A percentile compares a stretch with the other conserved stretches of the same genome.
Evolutionary conservation across 2,113 vertebrate genomes (phyloP).

Genomic region (Asarcornis scutulata): DNA sequence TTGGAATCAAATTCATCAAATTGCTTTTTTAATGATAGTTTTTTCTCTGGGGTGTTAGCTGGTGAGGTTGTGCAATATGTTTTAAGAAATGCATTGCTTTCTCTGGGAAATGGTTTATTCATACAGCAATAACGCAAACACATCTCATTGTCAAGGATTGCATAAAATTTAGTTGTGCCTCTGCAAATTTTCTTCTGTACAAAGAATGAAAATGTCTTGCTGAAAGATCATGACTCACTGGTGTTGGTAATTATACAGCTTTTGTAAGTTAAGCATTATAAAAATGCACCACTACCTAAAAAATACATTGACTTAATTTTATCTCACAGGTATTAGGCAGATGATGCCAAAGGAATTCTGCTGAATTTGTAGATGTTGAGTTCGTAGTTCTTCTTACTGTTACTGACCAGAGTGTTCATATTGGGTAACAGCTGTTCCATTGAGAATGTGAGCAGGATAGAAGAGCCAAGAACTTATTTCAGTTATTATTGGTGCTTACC

Average conservation of each 20-base stretch:
- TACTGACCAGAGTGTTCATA: not conserved
- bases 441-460: not conserved
- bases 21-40: slow-evolving; percentile 58
- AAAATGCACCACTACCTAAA: slow-evolving; percentile 20
- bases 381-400: not conserved
- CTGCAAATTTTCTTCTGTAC: slow-evolving; percentile 45
- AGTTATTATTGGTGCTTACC: not conserved
- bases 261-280: slow-evolving; percentile 44
- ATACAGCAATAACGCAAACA: slow-evolving; percentile 52
- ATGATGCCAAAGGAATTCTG: not conserved
- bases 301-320: slow-evolving; percentile 26
- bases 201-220: slow-evolving; percentile 29
- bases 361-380: slow-evolving; percentile 20
- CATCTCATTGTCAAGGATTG: slow-evolving; percentile 35
- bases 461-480: not conserved
- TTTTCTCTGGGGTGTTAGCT: slow-evolving; percentile 11
- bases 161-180: slow-evolving; percentile 44
- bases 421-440: not conserved
- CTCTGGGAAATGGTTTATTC: slow-evolving; percentile 57
- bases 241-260: slow-evolving; percentile 29
- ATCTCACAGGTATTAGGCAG: not conserved
- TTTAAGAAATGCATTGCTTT: slow-evolving; percentile 52
- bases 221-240: slow-evolving; percentile 46
- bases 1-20: slow-evolving; percentile 21
- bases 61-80: slow-evolving; percentile 15